Evolutionary conservation across 2,888 invertebrate genomes (phyloP), one percentile per base, ranked within the genome.

Genomic region (Stenoptilia bipunctidactyla): DNA sequence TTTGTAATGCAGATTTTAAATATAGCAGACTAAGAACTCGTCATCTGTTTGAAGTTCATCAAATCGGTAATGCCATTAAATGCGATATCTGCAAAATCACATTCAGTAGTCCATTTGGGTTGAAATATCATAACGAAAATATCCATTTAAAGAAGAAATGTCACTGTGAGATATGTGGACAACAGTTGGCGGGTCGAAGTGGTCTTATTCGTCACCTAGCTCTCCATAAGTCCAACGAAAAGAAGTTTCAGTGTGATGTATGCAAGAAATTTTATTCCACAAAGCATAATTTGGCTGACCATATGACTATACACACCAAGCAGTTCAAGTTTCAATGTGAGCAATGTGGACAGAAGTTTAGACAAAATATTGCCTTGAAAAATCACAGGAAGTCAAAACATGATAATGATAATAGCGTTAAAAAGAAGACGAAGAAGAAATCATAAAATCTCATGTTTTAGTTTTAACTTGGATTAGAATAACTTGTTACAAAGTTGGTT

Each of bases 181-280:
- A 20, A 20, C 4, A 20, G 8, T 5, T 20, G 20, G 3, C 20
- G 8, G 8, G 8, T 8, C 20, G 4, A 5, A 8, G 20, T 5
- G 8, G 20, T 8, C 8, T 20, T 5, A 20, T 3, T 20, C 20
- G 20, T 8, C 20, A 20, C 8, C 4, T 20, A 20, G 8, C 3
- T 5, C 20, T 20, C 8, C 20, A 20, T 20, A 20, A 20, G 8
- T 20, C 60, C 2, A 60, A 55, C 14, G 54, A 53, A 12, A 62
- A 61, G 47, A 61, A 59, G 2, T 66, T 56, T 39, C 51, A 57
- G 39, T 70, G 69, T 40, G 50, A 55, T 13, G 45, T 61, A 3
- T 69, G 69, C 40, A 37, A 50, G 8, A 66, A 63, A 36, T 27
- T 27, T 2, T 49, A 45, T 30, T 42, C 38, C 3, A 40, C 45